phyloP scores from a whole-genome alignment of 1,140 invertebrate genomes.

The Bombus sibiricus region DNA sequence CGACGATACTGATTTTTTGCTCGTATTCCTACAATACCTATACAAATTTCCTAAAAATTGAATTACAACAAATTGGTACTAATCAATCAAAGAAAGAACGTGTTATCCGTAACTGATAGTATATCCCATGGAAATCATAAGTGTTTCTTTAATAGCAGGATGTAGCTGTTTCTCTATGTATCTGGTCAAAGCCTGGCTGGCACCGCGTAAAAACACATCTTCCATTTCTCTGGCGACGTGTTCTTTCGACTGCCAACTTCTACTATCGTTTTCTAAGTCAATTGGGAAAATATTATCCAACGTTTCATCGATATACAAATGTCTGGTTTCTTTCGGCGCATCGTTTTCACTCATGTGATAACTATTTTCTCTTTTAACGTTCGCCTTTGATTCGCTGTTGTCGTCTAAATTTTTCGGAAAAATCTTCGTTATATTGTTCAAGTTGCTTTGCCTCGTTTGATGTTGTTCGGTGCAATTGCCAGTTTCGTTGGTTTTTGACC shows the following conservation, averaged over 20 bases:
- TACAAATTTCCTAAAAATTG: not conserved
- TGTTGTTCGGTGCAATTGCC: constrained; percentile 11
- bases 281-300: constrained; percentile 39
- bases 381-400: constrained; percentile 14
- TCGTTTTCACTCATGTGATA: constrained; percentile 36
- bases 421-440: not conserved
- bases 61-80: not conserved
- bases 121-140: constrained; percentile 93
- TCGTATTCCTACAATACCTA: not conserved
- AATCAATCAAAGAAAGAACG: not conserved
- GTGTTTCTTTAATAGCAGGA: constrained; percentile 91
- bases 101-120: constrained; percentile 89
- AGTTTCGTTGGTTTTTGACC: not conserved
- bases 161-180: constrained; percentile 92
- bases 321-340: constrained; percentile 59
- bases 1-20: not conserved
- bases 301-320: constrained; percentile 40
- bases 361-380: constrained; percentile 48
- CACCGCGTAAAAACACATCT: constrained; percentile 90
- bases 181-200: constrained; percentile 89
- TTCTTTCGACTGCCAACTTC: constrained; percentile 81
- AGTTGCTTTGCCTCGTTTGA: not conserved
- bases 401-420: not conserved
- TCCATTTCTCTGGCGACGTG: constrained; percentile 90
- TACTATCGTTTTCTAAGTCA: constrained; percentile 51